Conservation (phyloP, 2,113 vertebrate species). For the Gymnocephalus cernua region DNA sequence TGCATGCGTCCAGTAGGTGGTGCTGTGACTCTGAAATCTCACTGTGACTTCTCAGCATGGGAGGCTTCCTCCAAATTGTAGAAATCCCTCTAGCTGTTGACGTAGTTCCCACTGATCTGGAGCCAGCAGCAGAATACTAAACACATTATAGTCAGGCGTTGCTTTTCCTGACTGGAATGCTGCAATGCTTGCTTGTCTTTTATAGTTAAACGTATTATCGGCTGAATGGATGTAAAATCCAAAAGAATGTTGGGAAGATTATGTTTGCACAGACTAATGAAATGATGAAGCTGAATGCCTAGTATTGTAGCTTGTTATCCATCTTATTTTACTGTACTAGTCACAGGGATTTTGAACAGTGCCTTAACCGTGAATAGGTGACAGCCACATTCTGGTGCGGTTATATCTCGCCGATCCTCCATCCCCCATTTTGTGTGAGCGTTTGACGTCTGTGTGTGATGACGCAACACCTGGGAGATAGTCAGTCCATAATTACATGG, state of each 20-base stretch:
- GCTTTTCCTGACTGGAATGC: conserved; percentile 37
- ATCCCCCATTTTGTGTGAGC: conserved; percentile 46
- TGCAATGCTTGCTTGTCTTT: conserved; percentile 21
- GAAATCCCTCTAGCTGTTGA: conserved; percentile 76
- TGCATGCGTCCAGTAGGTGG: conserved; percentile 75
- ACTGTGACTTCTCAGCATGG: neutral
- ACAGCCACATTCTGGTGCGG: conserved; percentile 17
- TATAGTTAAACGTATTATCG: neutral
- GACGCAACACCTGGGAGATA: conserved; percentile 74
- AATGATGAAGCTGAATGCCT: neutral
- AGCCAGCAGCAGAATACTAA: conserved; percentile 73
- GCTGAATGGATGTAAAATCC: conserved; percentile 19
- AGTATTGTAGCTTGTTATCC: conserved; percentile 18
- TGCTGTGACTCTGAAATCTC: conserved; percentile 51
- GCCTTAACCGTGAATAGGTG: neutral
- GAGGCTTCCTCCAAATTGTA: conserved; percentile 59
- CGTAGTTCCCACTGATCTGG: conserved; percentile 71
- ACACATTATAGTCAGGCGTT: conserved; percentile 29
- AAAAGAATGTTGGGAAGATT: conserved; percentile 40
- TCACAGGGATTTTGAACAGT: neutral
- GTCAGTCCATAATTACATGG: conserved; percentile 71
- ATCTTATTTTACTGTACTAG: conserved; percentile 2
- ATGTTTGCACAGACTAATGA: conserved; percentile 11
- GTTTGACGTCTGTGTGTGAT: conserved; percentile 72
- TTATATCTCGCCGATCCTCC: conserved; percentile 6